A percentile compares a stretch with the other conserved stretches of the same genome.
phyloP scores from a whole-genome alignment of 2,797 vertebrate species.

The Syndactyla subalaris region DNA sequence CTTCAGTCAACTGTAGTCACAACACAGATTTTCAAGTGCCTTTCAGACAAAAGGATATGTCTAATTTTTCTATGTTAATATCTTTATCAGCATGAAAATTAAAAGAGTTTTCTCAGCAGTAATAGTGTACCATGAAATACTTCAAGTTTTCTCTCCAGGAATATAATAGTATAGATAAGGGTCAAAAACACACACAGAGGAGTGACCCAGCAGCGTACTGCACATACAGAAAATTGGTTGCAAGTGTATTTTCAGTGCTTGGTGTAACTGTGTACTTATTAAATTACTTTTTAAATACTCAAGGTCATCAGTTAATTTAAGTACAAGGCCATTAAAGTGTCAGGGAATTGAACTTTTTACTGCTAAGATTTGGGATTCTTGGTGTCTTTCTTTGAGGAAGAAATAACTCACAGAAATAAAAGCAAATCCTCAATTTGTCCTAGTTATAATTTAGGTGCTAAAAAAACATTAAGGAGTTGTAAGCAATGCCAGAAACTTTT shows the following conservation, averaged over 20 bases:
- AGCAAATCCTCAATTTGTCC: neutral
- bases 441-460: neutral
- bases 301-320: conserved; percentile 53
- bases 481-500: neutral
- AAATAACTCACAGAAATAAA: neutral
- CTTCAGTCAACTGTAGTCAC: conserved; percentile 82
- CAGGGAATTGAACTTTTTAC: conserved; percentile 1
- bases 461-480: neutral
- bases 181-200: conserved; percentile 47
- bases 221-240: neutral
- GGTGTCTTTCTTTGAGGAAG: neutral
- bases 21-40: conserved; percentile 73
- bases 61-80: conserved; percentile 61
- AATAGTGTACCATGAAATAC: conserved; percentile 32
- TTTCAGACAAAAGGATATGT: conserved; percentile 68
- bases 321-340: neutral
- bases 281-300: conserved; percentile 38
- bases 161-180: conserved; percentile 60
- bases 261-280: neutral
- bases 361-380: neutral
- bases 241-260: conserved; percentile 31
- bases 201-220: conserved; percentile 15
- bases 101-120: conserved; percentile 58
- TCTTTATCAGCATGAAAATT: conserved; percentile 71
- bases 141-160: conserved; percentile 60